Percentiles rank a stretch among this genome's conserved stretches.
Evolutionary conservation across 2,797 vertebrate genomes (phyloP).

Genomic region (Trachops cirrhosus): DNA sequence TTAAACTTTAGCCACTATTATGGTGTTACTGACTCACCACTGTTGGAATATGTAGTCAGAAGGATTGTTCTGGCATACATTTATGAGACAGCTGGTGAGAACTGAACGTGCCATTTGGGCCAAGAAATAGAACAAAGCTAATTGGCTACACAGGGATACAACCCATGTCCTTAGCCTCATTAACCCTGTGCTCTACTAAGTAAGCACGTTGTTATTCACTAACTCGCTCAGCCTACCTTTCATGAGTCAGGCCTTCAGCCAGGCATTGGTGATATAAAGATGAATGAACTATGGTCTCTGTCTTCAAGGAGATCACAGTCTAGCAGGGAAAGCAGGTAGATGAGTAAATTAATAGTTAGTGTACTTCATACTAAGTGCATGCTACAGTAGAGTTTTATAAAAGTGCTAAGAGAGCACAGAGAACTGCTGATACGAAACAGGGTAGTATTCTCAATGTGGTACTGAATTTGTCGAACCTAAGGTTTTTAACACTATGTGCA

Average conservation of each 20-base stretch:
- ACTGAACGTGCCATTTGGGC: neutral
- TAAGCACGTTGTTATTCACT: neutral
- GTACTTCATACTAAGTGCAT: neutral
- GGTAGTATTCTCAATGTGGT: neutral
- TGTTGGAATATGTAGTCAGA: neutral
- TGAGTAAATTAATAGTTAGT: neutral
- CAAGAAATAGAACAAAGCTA: slow-evolving; percentile 35
- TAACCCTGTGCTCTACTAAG: neutral
- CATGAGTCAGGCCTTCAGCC: neutral
- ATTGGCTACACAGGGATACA: neutral
- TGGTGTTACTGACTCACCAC: neutral
- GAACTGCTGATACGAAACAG: neutral
- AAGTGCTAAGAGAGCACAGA: neutral
- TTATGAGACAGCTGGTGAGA: slow-evolving; percentile 14
- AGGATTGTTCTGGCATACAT: neutral
- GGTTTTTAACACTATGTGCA: neutral
- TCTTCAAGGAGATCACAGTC: neutral
- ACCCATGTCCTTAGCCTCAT: neutral
- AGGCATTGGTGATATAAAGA: neutral
- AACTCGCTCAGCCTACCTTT: neutral
- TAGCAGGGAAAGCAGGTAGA: neutral
- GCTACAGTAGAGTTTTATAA: neutral
- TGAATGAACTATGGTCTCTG: neutral
- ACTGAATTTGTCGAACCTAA: neutral
- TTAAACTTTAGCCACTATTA: neutral